phyloP scores from a whole-genome alignment of 2,888 invertebrate genomes.

The Apomyelois bistriatella region DNA sequence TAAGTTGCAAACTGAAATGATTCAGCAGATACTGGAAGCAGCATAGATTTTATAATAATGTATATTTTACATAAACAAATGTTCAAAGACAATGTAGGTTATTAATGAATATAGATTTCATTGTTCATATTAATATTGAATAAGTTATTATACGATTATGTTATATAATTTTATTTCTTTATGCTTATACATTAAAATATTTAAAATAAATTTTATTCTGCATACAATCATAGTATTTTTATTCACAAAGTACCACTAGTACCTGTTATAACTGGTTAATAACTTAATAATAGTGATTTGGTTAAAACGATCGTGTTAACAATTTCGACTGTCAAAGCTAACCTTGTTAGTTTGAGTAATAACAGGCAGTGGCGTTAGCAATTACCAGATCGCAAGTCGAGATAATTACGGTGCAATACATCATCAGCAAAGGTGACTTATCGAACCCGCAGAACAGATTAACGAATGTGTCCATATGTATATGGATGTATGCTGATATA shows the following conservation, averaged over 20 bases:
- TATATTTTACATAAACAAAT: too few relatives aligned
- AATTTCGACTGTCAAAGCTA: slow-evolving; percentile 6
- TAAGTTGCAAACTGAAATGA: too few relatives aligned
- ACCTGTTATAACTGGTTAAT: neutral
- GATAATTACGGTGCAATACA: slow-evolving; percentile 22
- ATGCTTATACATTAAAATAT: neutral
- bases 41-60: too few relatives aligned
- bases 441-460: neutral
- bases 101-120: too few relatives aligned
- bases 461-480: neutral
- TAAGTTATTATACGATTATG: neutral
- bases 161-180: neutral
- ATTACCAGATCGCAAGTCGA: slow-evolving; percentile 26
- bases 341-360: slow-evolving; percentile 15
- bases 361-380: slow-evolving; percentile 18
- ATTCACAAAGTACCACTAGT: neutral
- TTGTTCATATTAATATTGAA: neutral
- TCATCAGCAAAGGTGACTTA: neutral
- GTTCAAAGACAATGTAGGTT: too few relatives aligned
- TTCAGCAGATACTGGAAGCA: too few relatives aligned
- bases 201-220: slow-evolving; percentile 9
- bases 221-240: neutral
- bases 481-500: neutral
- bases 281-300: slow-evolving; percentile 1
- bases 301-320: slow-evolving; percentile 1